These are phyloP conservation scores for Sclerurus mexicanus DNA, from an alignment of 2,113 vertebrate species.

Conservation along the genomic window DNA sequence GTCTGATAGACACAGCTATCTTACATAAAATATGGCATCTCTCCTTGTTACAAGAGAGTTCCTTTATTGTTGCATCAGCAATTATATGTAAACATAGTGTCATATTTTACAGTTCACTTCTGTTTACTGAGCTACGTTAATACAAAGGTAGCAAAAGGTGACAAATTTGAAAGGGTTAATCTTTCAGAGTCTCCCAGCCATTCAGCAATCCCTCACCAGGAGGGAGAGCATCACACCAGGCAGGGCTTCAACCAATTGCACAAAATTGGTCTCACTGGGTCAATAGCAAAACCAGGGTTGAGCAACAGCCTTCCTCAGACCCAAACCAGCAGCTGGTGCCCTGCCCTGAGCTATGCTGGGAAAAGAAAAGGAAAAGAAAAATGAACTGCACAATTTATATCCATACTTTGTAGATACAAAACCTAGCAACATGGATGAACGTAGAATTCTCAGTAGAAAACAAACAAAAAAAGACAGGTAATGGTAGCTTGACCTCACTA, in stretches of 20 bases:
- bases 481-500: not conserved
- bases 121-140: not conserved
- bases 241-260: not conserved
- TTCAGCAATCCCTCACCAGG: not conserved
- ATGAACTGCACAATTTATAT: not conserved
- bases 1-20: not conserved
- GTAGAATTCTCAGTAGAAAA: not conserved
- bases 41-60: not conserved
- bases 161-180: not conserved
- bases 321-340: not conserved
- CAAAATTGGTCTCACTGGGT: not conserved
- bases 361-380: not conserved
- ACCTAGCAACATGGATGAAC: not conserved
- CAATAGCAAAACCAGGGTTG: not conserved
- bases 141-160: not conserved
- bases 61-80: not conserved
- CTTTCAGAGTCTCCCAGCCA: not conserved
- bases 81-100: not conserved
- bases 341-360: not conserved
- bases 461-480: not conserved
- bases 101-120: not conserved
- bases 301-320: not conserved
- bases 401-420: not conserved
- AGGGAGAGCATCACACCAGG: not conserved
- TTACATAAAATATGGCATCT: not conserved